phyloP scores from a whole-genome alignment of 2,113 vertebrate species.

The Stictonetta naevosa region DNA sequence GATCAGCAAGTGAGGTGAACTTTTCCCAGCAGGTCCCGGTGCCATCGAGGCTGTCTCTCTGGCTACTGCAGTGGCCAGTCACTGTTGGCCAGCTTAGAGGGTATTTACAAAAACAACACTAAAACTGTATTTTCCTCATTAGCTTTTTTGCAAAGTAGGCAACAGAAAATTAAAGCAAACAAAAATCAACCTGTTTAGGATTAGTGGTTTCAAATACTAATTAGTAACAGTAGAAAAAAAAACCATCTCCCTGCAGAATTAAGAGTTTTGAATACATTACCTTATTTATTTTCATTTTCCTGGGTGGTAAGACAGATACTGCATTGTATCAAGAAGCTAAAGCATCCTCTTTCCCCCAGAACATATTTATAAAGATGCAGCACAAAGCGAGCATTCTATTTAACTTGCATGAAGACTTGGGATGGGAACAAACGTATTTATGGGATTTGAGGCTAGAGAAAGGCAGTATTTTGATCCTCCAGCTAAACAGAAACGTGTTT shows the following conservation, averaged over 20 bases:
- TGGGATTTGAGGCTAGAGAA: neutral
- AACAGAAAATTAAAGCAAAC: neutral
- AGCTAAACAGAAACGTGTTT: neutral
- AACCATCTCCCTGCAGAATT: neutral
- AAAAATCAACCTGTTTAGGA: neutral
- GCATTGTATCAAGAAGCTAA: neutral
- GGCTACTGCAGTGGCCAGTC: neutral
- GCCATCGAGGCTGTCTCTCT: neutral
- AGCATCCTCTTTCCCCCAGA: neutral
- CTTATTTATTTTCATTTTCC: neutral
- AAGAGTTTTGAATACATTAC: neutral
- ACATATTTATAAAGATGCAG: neutral
- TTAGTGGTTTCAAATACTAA: neutral
- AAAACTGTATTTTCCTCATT: neutral
- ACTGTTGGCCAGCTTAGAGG: neutral
- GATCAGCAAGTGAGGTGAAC: neutral
- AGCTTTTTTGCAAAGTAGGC: neutral
- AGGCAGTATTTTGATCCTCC: neutral
- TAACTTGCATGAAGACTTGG: conserved; percentile 17
- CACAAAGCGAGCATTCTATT: conserved; percentile 3
- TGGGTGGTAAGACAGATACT: neutral
- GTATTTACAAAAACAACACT: neutral
- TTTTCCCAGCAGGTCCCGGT: neutral
- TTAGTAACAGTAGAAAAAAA: neutral
- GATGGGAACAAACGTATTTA: neutral